These are phyloP conservation scores for Megaceryle torquata DNA, from an alignment of 2,113 vertebrate species.

Conservation along the genomic window DNA sequence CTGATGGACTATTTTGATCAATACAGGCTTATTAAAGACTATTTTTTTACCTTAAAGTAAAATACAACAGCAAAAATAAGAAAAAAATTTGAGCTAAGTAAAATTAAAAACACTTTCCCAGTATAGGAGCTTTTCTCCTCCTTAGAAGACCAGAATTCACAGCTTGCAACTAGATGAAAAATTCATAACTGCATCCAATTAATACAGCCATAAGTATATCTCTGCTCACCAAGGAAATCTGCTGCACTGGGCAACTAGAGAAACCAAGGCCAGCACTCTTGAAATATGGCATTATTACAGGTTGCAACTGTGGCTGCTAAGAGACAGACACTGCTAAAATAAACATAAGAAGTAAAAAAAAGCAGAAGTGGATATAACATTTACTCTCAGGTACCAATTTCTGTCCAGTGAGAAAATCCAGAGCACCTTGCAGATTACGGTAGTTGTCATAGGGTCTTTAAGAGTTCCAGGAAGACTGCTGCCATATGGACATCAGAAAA, in stretches of 20 bases:
- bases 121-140: not conserved
- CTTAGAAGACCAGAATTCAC: not conserved
- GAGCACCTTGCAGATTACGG: not conserved
- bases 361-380: not conserved
- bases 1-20: not conserved
- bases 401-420: conserved; percentile 39
- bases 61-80: not conserved
- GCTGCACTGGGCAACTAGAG: not conserved
- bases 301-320: conserved; percentile 34
- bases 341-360: not conserved
- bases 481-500: not conserved
- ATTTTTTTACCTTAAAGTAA: not conserved
- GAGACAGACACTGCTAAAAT: conserved; percentile 1
- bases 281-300: conserved; percentile 19
- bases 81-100: not conserved
- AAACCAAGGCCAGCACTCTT: not conserved
- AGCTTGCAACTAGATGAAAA: not conserved
- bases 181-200: not conserved
- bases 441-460: not conserved
- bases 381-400: conserved; percentile 35
- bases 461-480: conserved; percentile 19
- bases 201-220: not conserved
- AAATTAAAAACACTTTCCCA: not conserved
- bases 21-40: not conserved
- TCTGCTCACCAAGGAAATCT: conserved; percentile 8